These are phyloP conservation scores for Eremophila alpestris DNA, from an alignment of 2,797 vertebrate genomes.

Conservation along the genomic window DNA sequence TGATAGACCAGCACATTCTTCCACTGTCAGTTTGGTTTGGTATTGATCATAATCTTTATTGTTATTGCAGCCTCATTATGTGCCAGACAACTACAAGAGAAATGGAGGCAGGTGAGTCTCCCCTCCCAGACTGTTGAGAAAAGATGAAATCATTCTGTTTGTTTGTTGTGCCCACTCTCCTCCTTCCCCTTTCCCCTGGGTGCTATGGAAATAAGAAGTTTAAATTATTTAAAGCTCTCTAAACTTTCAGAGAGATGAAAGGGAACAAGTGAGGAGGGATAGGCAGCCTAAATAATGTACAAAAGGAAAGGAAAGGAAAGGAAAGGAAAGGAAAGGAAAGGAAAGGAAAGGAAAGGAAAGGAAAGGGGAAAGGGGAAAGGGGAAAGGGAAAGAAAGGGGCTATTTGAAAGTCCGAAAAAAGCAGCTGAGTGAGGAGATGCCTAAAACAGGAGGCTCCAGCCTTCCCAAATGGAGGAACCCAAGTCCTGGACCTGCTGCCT, in stretches of 20 bases:
- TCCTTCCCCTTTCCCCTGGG: not conserved
- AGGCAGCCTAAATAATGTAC: not conserved
- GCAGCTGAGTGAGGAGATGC: not conserved
- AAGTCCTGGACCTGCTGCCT: not conserved
- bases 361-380: no score
- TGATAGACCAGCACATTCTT: not conserved
- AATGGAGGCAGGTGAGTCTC: constrained; percentile 89
- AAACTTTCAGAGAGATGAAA: not conserved
- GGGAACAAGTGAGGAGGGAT: not conserved
- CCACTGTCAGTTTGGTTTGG: not conserved
- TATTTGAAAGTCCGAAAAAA: not conserved
- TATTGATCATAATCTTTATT: not conserved
- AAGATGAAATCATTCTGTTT: not conserved
- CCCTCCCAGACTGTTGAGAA: not conserved
- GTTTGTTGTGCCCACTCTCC: not conserved
- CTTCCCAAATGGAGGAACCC: not conserved
- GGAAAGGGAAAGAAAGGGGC: not conserved
- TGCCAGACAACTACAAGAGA: constrained; percentile 98
- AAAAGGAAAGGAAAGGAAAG: not conserved
- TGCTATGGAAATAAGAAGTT: not conserved
- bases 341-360: no score
- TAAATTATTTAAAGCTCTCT: not conserved
- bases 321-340: no score
- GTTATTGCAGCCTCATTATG: constrained; percentile 90
- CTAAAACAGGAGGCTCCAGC: not conserved